Base-by-base conservation (phyloP, 2,113 vertebrate species). In the Channa maculata region DNA sequence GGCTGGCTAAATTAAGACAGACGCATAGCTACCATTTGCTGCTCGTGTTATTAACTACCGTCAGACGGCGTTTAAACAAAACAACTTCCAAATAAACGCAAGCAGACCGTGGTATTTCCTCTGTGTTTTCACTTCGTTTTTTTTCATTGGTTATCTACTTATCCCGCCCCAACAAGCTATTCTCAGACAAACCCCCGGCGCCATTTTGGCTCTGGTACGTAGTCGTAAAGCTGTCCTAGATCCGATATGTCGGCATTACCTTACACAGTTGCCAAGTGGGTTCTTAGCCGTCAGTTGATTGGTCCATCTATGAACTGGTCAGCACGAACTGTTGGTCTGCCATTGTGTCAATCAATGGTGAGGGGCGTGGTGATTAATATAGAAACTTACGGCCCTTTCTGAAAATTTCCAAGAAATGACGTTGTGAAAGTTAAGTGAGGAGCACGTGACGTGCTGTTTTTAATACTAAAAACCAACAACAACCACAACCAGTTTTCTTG, bases 391-490 rank as follows among this genome's bases (percentile, higher is more conserved):
- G 36, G 75, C 8, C 3, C 2, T 0, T 6, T 34, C 5, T 9
- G 9, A 39, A 4, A 1, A 11, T 74, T 94, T 93, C 86, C 82
- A 54, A 91, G 89, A 93, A 94, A 90, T 92, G 72, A 88, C 69
- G 89, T 65, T 39, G 15, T 39, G 91, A 93, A 88, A 92, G 67
- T 57, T 38, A 58, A 9, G 7, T 36, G 39, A 2, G 2, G 5
- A 62, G 8, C 55, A 43, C 34, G 69, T 84, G 76, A 82, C 65
- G 33, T 68, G 58, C 4, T 2, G 8, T 5, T 34, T 58, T 6
- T 14, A 43, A 43, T 8, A 1, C 1, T 6, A 12, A 5, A 15
- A n/a, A 5, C 34, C 1, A 0, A 46, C 3, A 3, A 39, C 24
- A 71, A 51, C 37, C 11, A 8, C 14, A 13, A 10, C 24, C 24